Conservation (phyloP, 2,113 vertebrate species). For the Nasalis larvatus region DNA sequence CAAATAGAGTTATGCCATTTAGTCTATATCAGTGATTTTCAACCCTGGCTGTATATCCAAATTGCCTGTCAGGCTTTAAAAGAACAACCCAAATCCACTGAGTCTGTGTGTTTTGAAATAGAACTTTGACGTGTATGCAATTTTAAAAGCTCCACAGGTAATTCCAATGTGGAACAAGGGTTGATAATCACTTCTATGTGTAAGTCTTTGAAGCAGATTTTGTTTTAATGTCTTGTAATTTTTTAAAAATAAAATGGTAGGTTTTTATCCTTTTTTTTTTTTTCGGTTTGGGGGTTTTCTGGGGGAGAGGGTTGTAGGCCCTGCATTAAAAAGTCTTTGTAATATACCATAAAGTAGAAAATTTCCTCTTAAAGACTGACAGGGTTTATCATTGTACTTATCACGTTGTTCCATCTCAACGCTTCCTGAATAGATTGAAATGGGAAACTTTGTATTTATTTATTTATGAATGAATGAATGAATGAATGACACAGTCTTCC, state of each 20-base stretch:
- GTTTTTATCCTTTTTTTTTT: background rate
- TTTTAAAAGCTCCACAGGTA: background rate
- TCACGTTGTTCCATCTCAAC: background rate
- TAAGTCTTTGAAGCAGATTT: background rate
- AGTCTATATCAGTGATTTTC: background rate
- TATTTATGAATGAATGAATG: too few species aligned
- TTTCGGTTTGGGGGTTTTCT: background rate
- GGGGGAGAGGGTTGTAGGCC: background rate
- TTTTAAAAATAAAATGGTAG: background rate
- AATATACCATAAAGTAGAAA: background rate
- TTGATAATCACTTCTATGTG: background rate
- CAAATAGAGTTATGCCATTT: background rate
- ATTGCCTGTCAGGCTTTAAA: background rate
- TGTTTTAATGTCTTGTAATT: background rate
- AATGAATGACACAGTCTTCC: too few species aligned
- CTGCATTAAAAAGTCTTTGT: background rate
- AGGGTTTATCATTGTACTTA: background rate
- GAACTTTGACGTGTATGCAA: background rate
- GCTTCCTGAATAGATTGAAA: conserved; percentile 22
- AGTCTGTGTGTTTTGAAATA: background rate
- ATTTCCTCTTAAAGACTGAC: background rate
- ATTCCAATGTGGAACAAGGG: background rate
- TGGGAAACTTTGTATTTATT: background rate
- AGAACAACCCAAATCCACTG: background rate
- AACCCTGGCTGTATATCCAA: background rate